A percentile compares a stretch with the other conserved stretches of the same genome.
Evolutionary conservation across 2,797 vertebrate species (phyloP).

Genomic region (Chaenodraco wilsoni): DNA sequence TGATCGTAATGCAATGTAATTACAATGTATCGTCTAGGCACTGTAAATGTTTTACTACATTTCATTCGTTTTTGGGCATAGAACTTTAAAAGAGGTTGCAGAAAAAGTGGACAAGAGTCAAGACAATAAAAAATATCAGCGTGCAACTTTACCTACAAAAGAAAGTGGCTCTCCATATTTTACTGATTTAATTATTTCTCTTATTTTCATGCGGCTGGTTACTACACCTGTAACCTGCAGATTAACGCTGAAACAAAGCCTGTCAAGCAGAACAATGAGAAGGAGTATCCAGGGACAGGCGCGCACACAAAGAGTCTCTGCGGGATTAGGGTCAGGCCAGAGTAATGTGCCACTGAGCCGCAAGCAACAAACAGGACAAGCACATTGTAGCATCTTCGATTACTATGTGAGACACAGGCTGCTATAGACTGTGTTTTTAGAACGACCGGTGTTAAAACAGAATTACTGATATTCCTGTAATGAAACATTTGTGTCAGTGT

Average conservation of each 20-base stretch:
- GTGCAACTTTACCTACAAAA: not conserved
- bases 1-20: not conserved
- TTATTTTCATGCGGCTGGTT: not conserved
- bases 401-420: not conserved
- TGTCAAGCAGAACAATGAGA: slow-evolving; percentile 54
- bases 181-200: not conserved
- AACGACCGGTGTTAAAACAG: not conserved
- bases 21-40: not conserved
- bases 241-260: slow-evolving; percentile 46
- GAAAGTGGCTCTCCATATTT: not conserved
- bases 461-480: slow-evolving; percentile 7
- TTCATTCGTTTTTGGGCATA: not conserved
- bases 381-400: not conserved
- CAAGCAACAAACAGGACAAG: slow-evolving; percentile 42
- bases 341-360: slow-evolving; percentile 61
- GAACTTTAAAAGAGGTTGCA: not conserved
- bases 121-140: not conserved
- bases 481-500: not conserved
- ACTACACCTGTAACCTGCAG: slow-evolving; percentile 62
- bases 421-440: not conserved
- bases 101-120: not conserved
- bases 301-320: slow-evolving; percentile 42
- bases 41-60: not conserved
- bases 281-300: slow-evolving; percentile 32
- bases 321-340: slow-evolving; percentile 81